phyloP scores from a whole-genome alignment of 2,888 invertebrate species.

The Aphodius sticticus region DNA sequence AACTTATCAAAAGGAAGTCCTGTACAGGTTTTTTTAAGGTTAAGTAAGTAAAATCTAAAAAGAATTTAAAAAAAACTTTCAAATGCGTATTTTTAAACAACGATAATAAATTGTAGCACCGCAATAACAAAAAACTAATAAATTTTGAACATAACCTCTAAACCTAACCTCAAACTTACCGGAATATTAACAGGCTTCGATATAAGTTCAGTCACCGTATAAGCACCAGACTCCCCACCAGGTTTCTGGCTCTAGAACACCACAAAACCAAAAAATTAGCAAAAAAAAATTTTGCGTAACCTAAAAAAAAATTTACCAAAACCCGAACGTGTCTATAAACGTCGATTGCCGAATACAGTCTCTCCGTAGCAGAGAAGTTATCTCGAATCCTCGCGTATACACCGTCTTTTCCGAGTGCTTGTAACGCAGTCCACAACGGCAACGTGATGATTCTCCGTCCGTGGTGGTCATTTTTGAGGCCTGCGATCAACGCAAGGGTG shows the following conservation, averaged over 20 bases:
- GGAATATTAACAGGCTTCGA: slow-evolving; percentile 69
- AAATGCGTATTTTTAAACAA: no score
- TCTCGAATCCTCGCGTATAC: slow-evolving; percentile 75
- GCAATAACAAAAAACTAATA: no score
- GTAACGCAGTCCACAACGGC: slow-evolving; percentile 85
- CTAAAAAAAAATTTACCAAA: slow-evolving; percentile 65
- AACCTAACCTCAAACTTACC: slow-evolving; percentile 56
- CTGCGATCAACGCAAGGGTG: slow-evolving; percentile 68
- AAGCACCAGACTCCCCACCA: slow-evolving; percentile 75
- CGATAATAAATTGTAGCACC: no score
- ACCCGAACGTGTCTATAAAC: slow-evolving; percentile 74
- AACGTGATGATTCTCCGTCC: slow-evolving; percentile 75
- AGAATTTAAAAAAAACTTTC: no score
- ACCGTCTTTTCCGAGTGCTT: slow-evolving; percentile 75
- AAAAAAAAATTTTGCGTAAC: neutral
- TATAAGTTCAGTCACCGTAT: slow-evolving; percentile 68
- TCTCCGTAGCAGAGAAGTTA: slow-evolving; percentile 77
- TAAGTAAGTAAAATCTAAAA: no score
- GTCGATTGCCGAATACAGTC: slow-evolving; percentile 67
- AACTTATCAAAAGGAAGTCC: neutral
- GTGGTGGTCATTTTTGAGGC: slow-evolving; percentile 62
- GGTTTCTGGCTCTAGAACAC: slow-evolving; percentile 75
- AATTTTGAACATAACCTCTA: no score
- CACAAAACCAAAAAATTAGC: slow-evolving; percentile 18
- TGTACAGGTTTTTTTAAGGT: no score